Conservation (phyloP, 2,888 invertebrate genomes). For the Lutraria lutraria region DNA sequence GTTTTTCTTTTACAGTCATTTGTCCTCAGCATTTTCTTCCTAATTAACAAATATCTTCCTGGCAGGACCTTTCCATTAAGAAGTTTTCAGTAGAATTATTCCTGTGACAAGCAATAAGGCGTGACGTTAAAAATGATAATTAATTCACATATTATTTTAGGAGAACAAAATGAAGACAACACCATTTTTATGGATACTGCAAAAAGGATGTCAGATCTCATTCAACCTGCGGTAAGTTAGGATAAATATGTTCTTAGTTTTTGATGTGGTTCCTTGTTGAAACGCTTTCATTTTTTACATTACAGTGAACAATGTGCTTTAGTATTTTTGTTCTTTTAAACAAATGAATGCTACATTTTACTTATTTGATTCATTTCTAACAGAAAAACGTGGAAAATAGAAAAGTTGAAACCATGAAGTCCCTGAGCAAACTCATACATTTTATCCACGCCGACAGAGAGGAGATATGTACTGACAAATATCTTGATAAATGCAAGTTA, state of each 20-base stretch:
- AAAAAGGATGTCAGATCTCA: neutral
- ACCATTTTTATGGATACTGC: neutral
- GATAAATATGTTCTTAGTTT: neutral
- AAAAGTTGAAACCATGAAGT: neutral
- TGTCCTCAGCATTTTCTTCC: too few species aligned
- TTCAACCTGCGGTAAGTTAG: neutral
- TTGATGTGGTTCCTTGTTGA: too few species aligned
- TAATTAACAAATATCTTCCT: too few species aligned
- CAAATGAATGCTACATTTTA: neutral
- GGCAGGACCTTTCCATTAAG: neutral
- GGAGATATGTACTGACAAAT: neutral
- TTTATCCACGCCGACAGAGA: conserved; percentile 16
- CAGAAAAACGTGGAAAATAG: neutral
- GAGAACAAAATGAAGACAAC: neutral
- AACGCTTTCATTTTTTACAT: neutral
- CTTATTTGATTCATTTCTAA: neutral
- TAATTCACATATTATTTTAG: neutral
- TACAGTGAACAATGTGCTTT: neutral
- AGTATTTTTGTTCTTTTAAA: neutral
- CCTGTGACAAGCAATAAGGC: neutral
- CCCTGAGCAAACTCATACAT: conserved; percentile 19
- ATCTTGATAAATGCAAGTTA: neutral
- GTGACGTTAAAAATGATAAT: neutral
- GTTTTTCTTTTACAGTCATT: too few species aligned
- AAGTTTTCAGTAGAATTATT: neutral